Evolutionary conservation across 1,140 invertebrate genomes (phyloP).

Genomic region (Geopemphigus sp.): DNA sequence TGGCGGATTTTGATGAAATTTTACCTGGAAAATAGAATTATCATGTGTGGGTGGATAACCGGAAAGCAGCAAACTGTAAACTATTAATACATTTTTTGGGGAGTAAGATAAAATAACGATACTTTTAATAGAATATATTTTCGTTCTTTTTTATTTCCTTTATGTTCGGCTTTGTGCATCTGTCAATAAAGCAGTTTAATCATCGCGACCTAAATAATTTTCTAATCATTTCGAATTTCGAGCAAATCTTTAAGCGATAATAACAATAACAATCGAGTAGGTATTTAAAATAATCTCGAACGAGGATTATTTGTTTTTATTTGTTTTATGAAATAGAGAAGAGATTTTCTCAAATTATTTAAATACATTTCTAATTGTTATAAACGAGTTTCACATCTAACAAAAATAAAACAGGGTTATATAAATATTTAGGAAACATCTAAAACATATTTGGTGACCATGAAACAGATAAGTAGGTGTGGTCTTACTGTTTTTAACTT

Average conservation of each 20-base stretch:
- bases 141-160: background rate
- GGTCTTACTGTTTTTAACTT: background rate
- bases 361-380: too few relatives aligned
- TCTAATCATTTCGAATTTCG: background rate
- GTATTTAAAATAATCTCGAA: too few relatives aligned
- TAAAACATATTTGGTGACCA: too few relatives aligned
- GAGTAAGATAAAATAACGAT: background rate
- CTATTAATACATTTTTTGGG: background rate
- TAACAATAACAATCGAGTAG: too few relatives aligned
- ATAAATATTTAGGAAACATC: too few relatives aligned
- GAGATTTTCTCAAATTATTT: too few relatives aligned
- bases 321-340: too few relatives aligned
- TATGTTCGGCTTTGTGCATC: background rate
- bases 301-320: too few relatives aligned
- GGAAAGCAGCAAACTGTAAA: constrained; percentile 17
- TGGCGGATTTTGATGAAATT: background rate
- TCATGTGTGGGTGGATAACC: background rate
- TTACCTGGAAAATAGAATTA: constrained; percentile 12
- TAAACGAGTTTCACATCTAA: too few relatives aligned
- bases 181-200: background rate
- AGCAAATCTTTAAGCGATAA: background rate
- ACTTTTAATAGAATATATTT: background rate
- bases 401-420: too few relatives aligned
- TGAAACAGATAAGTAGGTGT: too few relatives aligned
- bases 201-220: background rate